phyloP scores from a whole-genome alignment of 2,797 vertebrate genomes.

The Scarus forsteni region DNA sequence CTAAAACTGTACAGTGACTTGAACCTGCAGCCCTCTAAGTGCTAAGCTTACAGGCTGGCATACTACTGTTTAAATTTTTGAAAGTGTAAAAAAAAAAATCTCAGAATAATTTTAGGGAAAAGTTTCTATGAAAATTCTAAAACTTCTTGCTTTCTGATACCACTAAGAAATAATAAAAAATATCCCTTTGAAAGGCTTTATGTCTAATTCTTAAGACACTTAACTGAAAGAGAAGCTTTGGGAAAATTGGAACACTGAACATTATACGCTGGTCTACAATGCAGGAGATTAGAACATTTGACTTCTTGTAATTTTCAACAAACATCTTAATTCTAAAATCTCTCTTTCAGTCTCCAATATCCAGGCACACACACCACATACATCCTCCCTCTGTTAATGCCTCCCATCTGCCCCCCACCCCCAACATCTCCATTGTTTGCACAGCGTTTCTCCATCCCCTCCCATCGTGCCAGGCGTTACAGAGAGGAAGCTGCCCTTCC shows the following conservation, averaged over 20 bases:
- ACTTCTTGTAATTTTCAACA: constrained; percentile 26
- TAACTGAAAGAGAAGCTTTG: constrained; percentile 7
- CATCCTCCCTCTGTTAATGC: constrained; percentile 61
- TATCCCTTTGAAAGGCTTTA: too few species aligned
- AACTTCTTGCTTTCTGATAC: too few species aligned
- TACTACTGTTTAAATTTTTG: too few species aligned
- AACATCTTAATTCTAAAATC: constrained; percentile 36
- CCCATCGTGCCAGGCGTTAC: constrained; percentile 48
- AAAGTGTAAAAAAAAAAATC: too few species aligned
- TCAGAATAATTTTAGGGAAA: too few species aligned
- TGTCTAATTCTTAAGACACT: too few species aligned
- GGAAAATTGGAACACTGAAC: constrained; percentile 34
- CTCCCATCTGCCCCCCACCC: constrained; percentile 57
- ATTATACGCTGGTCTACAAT: constrained; percentile 7
- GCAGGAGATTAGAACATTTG: constrained; percentile 9
- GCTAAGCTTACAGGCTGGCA: too few species aligned
- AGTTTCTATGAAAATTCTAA: too few species aligned
- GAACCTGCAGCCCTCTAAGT: too few species aligned
- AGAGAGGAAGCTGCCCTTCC: constrained; percentile 80
- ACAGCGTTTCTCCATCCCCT: constrained; percentile 58
- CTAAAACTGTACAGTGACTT: too few species aligned
- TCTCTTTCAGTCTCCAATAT: constrained; percentile 41
- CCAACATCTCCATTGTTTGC: constrained; percentile 69
- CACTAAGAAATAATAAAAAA: too few species aligned
- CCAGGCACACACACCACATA: constrained; percentile 51